Conservation (phyloP, 2,797 vertebrate genomes). For the Gouania willdenowi region DNA sequence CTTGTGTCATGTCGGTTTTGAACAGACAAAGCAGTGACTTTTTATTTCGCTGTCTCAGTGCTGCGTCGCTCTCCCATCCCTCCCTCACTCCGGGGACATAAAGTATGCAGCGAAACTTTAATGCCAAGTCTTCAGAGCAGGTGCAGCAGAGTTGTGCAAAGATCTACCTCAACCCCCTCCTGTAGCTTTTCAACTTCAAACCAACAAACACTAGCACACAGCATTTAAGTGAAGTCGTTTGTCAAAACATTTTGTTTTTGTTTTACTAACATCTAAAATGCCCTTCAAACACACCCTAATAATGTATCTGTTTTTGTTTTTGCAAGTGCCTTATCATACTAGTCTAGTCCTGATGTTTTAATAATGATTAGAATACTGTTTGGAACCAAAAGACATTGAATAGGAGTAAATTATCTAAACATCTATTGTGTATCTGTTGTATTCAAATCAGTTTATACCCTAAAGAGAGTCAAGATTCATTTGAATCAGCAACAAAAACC, state of each 20-base stretch:
- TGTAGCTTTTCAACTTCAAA: conserved; percentile 65
- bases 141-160: conserved; percentile 66
- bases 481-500: too few relatives aligned
- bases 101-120: conserved; percentile 69
- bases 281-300: too few relatives aligned
- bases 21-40: conserved; percentile 64
- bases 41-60: conserved; percentile 45
- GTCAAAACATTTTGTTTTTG: conserved; percentile 18
- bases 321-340: too few relatives aligned
- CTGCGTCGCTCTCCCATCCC: conserved; percentile 23
- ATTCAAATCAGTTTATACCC: too few relatives aligned
- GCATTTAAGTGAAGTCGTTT: conserved; percentile 44
- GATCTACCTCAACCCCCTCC: conserved; percentile 57
- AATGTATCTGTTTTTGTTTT: too few relatives aligned
- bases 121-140: conserved; percentile 69
- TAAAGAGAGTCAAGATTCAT: too few relatives aligned
- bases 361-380: too few relatives aligned
- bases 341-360: too few relatives aligned
- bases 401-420: too few relatives aligned
- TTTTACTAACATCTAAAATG: too few relatives aligned
- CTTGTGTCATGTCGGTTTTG: conserved; percentile 71
- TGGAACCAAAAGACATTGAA: too few relatives aligned
- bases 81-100: conserved; percentile 54
- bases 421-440: too few relatives aligned
- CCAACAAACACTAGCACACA: conserved; percentile 38